A percentile compares a stretch with the other conserved stretches of the same genome.
Evolutionary conservation across 2,797 vertebrate genomes (phyloP).

Genomic region (Epinephelus coioides): DNA sequence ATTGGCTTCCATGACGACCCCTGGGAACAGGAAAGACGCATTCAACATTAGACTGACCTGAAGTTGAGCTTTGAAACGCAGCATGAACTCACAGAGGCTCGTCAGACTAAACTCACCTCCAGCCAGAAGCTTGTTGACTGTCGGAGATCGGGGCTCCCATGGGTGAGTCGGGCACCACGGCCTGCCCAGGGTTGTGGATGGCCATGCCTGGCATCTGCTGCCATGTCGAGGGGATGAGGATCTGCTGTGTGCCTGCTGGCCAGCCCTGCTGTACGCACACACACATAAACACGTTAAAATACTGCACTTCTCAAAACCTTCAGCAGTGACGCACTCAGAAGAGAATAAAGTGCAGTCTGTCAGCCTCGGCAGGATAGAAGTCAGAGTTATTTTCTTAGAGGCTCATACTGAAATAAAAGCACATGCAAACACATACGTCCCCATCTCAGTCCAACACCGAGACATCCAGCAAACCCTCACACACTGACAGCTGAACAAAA

Average conservation of each 20-base stretch:
- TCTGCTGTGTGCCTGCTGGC: constrained; percentile 98
- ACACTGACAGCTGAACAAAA: constrained; percentile 1
- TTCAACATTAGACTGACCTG: background rate
- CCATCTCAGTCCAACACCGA: constrained; percentile 9
- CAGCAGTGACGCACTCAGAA: background rate
- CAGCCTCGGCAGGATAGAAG: background rate
- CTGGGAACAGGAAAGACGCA: constrained; percentile 47
- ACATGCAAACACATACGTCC: constrained; percentile 48
- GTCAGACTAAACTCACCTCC: constrained; percentile 88
- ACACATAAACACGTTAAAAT: constrained; percentile 14
- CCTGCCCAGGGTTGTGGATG: constrained; percentile 93
- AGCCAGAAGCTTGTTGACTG: constrained; percentile 89
- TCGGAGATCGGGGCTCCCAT: constrained; percentile 89
- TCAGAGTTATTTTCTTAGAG: constrained; percentile 1
- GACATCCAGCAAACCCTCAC: constrained; percentile 15
- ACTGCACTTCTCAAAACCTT: constrained; percentile 1
- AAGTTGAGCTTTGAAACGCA: background rate
- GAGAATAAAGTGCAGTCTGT: background rate
- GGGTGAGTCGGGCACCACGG: constrained; percentile 89
- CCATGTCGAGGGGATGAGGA: constrained; percentile 97
- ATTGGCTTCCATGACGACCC: constrained; percentile 93
- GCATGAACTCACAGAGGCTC: background rate
- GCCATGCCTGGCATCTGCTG: constrained; percentile 97
- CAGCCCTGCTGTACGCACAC: constrained; percentile 92
- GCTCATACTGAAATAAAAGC: constrained; percentile 14